Base-by-base conservation (phyloP, 2,113 vertebrate species). In the Osmerus eperlanus region DNA sequence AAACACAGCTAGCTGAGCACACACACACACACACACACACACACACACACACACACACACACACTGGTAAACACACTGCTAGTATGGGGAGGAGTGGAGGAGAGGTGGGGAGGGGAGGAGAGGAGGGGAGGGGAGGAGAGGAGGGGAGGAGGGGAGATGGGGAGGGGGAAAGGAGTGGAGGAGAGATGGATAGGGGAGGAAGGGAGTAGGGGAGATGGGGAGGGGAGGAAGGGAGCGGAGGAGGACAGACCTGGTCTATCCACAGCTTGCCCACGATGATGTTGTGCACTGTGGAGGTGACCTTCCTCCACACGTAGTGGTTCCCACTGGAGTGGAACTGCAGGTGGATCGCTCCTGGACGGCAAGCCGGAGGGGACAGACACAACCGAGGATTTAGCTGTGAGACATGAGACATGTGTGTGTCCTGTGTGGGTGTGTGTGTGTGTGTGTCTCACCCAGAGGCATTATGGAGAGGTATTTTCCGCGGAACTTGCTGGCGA, bases 401-500 rank as follows among this genome's bases (percentile, higher is more conserved):
- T 23, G 9, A 59, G 6, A 4, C 9, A 61, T 25, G 3, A 19
- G 12, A 21, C 28, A 29, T 32, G 32, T 32, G 62, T 29, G 60
- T 14, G 13, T 36, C 32, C 32, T 36, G 32, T 6, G 32, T 36
- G 32, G 0, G 32, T 36, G 32, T 36, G 32, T 36, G 32, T 15
- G 51, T 15, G 25, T 29, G 61, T 14, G 14, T 47, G 41, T 80
- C 95, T 92, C 88, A 99, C 97, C 97, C 75, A 99, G 91, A 0
- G 97, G 97, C 96, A 98, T 96, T 84, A 99, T 98, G 81, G 97
- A 99, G 89, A 99, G 95, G 91, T 99, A 98, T 92, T 99, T 99
- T 74, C 97, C 97, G 75, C 97, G 93, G 89, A 99, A 99, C 89
- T 99, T 99, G 95, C 97, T 99, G 83, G 97, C 94, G 0, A 99